Evolutionary conservation across 1,140 invertebrate genomes (phyloP).

Genomic region (Paraescarpia echinospica): DNA sequence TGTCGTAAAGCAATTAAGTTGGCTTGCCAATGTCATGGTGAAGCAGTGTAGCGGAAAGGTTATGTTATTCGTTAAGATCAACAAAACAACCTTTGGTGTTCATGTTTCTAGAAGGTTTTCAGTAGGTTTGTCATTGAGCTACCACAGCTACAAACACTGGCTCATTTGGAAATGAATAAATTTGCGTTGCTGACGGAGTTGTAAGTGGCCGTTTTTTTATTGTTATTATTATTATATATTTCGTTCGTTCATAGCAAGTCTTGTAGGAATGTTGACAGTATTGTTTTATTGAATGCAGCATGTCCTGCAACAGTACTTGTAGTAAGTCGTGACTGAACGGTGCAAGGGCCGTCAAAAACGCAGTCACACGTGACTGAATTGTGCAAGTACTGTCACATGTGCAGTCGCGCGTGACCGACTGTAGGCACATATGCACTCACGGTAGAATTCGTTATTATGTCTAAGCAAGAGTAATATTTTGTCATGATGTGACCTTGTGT

Average conservation of each 20-base stretch:
- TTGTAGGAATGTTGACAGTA: background rate
- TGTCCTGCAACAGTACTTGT: no score
- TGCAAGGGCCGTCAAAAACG: no score
- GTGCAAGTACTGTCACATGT: no score
- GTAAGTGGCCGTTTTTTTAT: background rate
- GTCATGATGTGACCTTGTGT: no score
- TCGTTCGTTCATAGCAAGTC: background rate
- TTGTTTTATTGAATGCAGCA: background rate
- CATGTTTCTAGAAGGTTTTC: background rate
- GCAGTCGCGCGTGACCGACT: no score
- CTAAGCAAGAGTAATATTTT: no score
- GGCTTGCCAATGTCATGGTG: background rate
- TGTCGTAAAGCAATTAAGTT: background rate
- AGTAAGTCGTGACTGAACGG: no score
- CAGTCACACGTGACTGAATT: no score
- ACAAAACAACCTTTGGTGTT: background rate
- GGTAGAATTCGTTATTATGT: no score
- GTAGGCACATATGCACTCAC: no score
- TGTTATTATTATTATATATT: background rate
- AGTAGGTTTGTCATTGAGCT: background rate
- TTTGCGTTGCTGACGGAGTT: background rate
- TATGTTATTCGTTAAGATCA: background rate
- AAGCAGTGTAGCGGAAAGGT: background rate
- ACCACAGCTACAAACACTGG: background rate
- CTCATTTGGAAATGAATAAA: background rate